A percentile compares a stretch with the other conserved stretches of the same genome.
Conservation (phyloP, 2,797 vertebrate genomes). For the Rhinatrema bivittatum region DNA sequence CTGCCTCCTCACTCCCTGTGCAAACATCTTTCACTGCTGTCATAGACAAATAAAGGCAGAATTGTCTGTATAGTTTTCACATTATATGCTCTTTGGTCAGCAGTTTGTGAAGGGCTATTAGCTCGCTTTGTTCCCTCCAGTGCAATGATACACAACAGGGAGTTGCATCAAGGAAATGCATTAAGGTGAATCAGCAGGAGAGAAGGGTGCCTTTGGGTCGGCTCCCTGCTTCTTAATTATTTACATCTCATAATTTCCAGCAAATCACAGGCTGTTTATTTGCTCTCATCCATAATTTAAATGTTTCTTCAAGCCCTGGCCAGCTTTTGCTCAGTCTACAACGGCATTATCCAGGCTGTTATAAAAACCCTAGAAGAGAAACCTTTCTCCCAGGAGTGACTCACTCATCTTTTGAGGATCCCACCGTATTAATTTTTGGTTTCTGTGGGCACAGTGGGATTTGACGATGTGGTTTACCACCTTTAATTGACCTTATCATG, state of each 20-base stretch:
- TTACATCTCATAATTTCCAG: conserved; percentile 67
- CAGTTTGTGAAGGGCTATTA: conserved; percentile 32
- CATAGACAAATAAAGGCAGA: neutral
- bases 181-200: conserved; percentile 57
- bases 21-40: neutral
- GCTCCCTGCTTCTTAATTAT: conserved; percentile 62
- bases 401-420: conserved; percentile 55
- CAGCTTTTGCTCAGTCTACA: conserved; percentile 53
- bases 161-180: conserved; percentile 57
- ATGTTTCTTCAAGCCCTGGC: conserved; percentile 56
- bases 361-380: conserved; percentile 33
- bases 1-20: neutral
- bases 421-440: conserved; percentile 65
- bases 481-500: conserved; percentile 32
- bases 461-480: conserved; percentile 54
- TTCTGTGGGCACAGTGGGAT: conserved; percentile 61
- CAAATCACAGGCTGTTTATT: conserved; percentile 68
- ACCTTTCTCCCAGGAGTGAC: conserved; percentile 48
- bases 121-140: conserved; percentile 31
- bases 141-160: conserved; percentile 30
- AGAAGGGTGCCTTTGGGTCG: conserved; percentile 42
- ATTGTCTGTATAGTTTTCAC: conserved; percentile 15
- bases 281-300: conserved; percentile 68
- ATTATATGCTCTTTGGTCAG: conserved; percentile 25
- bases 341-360: conserved; percentile 50